Evolutionary conservation across 2,113 vertebrate genomes (phyloP), one percentile per base, ranked within the genome.

Genomic region (Elanus axillaris): DNA sequence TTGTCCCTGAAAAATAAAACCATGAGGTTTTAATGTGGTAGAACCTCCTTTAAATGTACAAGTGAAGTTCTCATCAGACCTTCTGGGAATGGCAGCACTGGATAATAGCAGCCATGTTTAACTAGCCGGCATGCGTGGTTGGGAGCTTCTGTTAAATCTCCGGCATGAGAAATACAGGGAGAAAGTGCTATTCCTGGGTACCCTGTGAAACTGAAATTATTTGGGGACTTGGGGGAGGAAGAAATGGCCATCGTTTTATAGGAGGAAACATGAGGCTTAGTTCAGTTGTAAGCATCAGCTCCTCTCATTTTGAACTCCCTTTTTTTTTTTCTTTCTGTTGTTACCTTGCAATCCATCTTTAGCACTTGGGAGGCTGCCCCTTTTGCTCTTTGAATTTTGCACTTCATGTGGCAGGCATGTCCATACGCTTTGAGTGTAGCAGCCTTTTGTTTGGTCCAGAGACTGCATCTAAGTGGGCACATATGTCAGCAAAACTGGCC

Each of bases 41-140:
- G 29, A 48, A 48, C 11, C 5, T 93, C 36, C 29, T 85, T 38
- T 58, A 53, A 85, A 40, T 13, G 32, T 31, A 31, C 43, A 43
- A 56, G 25, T 38, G 45, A 81, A 58, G 21, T n/a, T 48, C 56
- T 92, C 16, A 6, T 13, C 25, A 17, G 80, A 34, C 18, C 47
- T 22, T 18, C 21, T 60, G 64, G 64, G 62, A 75, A 48, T 5
- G 22, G 56, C 79, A 64, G 59, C 56, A 15, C 29, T 40, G 79
- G 43, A 11, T 32, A 22, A n/a, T n/a, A n/a, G n/a, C n/a, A 32
- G 19, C 58, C 26, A 56, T 29, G 31, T n/a, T 73, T 42, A 66
- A 56, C 42, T 31, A n/a, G 25, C 45, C 2, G 2, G 53, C 36
- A 59, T 2, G 0, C 3, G 0, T 20, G 27, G 32, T 2, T 75